phyloP scores from a whole-genome alignment of 2,888 invertebrate species.

The Perizoma flavofasciatum region DNA sequence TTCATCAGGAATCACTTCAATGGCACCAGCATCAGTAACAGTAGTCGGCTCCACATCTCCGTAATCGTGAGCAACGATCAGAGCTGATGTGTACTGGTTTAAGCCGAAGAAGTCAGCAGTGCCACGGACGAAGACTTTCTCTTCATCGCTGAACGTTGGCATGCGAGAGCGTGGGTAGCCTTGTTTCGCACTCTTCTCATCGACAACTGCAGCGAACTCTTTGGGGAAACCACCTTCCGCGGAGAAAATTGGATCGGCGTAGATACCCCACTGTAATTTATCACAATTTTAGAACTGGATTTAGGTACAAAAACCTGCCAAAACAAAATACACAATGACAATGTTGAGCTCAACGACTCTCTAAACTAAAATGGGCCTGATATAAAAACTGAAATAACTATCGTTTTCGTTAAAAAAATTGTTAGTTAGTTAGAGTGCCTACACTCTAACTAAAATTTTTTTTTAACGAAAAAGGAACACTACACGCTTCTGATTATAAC shows the following conservation, averaged over 20 bases:
- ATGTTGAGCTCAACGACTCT: too few relatives aligned
- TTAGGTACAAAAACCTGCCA: too few relatives aligned
- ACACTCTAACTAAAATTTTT: too few relatives aligned
- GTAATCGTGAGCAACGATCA: constrained; percentile 45
- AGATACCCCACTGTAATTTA: constrained; percentile 66
- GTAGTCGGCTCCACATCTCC: constrained; percentile 36
- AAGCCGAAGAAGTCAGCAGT: constrained; percentile 78
- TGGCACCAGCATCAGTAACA: constrained; percentile 50
- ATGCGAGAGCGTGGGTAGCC: constrained; percentile 69
- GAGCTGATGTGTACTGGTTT: constrained; percentile 85
- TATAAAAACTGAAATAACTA: too few relatives aligned
- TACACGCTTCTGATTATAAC: too few relatives aligned
- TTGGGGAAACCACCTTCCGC: constrained; percentile 80
- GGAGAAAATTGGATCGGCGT: constrained; percentile 77
- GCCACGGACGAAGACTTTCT: constrained; percentile 58
- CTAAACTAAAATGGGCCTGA: too few relatives aligned
- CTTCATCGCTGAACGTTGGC: constrained; percentile 70
- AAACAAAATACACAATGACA: too few relatives aligned
- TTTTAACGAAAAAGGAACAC: too few relatives aligned
- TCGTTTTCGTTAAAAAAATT: too few relatives aligned
- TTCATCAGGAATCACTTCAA: constrained; percentile 41
- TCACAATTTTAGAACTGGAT: too few relatives aligned
- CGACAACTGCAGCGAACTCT: constrained; percentile 70
- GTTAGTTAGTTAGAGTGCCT: too few relatives aligned
- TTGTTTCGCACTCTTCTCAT: constrained; percentile 67